A percentile compares a stretch with the other conserved stretches of the same genome.
These are phyloP conservation scores for Cryptosula pallasiana DNA, from an alignment of 2,888 invertebrate genomes.

Conservation along the genomic window DNA sequence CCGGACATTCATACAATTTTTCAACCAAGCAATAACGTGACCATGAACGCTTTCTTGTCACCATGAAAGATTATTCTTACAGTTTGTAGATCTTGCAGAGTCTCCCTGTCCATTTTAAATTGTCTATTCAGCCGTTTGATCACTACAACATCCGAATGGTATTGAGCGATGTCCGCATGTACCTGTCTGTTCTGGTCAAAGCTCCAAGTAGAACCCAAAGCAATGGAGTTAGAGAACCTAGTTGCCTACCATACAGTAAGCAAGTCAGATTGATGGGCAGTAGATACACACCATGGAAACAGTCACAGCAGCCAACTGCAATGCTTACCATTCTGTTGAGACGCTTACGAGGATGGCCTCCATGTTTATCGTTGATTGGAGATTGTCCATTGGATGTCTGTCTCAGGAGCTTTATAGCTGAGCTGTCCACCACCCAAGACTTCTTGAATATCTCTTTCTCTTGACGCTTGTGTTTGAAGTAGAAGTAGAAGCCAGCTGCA, in stretches of 20 bases:
- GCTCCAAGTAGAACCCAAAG: conserved; percentile 10
- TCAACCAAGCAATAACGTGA: background rate
- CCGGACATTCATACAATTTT: too few relatives aligned
- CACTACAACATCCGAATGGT: background rate
- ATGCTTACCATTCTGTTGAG: conserved; percentile 1
- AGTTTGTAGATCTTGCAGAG: conserved; percentile 18
- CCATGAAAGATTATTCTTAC: background rate
- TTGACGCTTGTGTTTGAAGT: background rate
- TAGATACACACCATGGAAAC: too few relatives aligned
- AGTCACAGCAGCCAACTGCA: background rate
- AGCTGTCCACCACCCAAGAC: background rate
- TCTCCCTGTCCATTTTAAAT: conserved; percentile 14
- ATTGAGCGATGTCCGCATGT: background rate
- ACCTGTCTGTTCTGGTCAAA: background rate
- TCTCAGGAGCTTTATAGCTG: background rate
- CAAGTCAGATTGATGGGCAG: too few relatives aligned
- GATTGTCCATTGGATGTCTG: background rate
- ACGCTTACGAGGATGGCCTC: conserved; percentile 1
- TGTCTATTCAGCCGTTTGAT: background rate
- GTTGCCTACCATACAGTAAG: background rate
- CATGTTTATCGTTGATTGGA: background rate
- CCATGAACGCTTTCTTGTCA: background rate
- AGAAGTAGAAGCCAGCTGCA: background rate
- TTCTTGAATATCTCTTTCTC: conserved; percentile 6
- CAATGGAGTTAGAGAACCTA: conserved; percentile 13